Evolutionary conservation across 2,888 invertebrate species (phyloP).

Genomic region (Actias luna): DNA sequence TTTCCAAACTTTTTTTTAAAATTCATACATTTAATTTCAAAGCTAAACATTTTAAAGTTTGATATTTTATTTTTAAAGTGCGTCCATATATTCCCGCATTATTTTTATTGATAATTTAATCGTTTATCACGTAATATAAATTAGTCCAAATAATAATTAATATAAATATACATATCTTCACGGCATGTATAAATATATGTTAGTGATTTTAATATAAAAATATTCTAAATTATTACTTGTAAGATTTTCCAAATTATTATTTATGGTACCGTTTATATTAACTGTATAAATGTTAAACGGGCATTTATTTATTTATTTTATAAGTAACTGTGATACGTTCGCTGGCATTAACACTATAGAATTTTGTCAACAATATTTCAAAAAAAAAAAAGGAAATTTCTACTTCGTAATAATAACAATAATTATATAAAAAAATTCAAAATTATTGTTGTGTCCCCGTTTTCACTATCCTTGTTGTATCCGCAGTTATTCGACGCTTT

Average conservation of each 20-base stretch:
- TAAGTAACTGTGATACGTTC: slow-evolving; percentile 68
- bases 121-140: not conserved
- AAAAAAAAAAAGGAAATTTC: slow-evolving; percentile 13
- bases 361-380: slow-evolving; percentile 10
- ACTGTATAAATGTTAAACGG: slow-evolving; percentile 47
- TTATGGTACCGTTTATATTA: not conserved
- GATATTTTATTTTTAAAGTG: too few species aligned
- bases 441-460: too few species aligned
- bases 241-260: slow-evolving; percentile 10
- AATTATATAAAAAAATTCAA: too few species aligned
- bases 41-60: too few species aligned
- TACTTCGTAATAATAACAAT: not conserved
- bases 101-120: too few species aligned
- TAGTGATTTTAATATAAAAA: not conserved
- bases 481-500: too few species aligned
- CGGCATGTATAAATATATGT: not conserved
- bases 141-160: not conserved
- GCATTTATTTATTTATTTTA: slow-evolving; percentile 68
- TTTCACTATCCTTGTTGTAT: too few species aligned
- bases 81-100: too few species aligned
- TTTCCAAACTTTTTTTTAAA: too few species aligned
- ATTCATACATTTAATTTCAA: too few species aligned
- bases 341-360: slow-evolving; percentile 21
- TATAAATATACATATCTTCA: not conserved
- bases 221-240: slow-evolving; percentile 22